Evolutionary conservation across 2,888 invertebrate species (phyloP), one percentile per base, ranked within the genome.

Genomic region (Latrodectus elegans): DNA sequence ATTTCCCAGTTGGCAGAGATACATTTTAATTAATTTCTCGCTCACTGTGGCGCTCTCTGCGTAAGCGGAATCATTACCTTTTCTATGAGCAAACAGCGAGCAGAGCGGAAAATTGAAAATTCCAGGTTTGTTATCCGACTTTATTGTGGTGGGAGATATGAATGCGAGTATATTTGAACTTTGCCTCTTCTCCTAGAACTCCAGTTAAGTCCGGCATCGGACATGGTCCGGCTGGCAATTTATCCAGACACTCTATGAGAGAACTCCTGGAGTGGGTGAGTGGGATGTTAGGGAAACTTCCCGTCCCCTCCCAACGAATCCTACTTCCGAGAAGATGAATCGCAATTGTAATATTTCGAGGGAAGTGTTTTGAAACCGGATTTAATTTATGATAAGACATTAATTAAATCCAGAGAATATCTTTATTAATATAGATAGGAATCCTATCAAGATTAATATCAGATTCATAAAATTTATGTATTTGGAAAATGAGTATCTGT

Each of bases 21-120:
- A 38, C 52, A 65, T 67, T 67, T 81, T 81, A 81, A 81, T 74
- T 81, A 81, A 81, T 81, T 81, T 73, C 70, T 53, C 81, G 65
- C 38, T 52, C 53, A 60, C 55, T 55, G 22, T 64, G 65, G 51
- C 22, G 53, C 26, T 74, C 38, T 38, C 38, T 38, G 38, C 38
- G 38, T 38, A 38, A 38, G 12, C 60, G 60, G 60, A 60, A 60
- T 60, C n/a, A 60, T 60, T 60, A 60, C 60, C 14, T 60, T 60
- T n/a, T 77, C 12, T 15, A 53, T 64, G 38, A 52, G 26, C 74
- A 70, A 60, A 38, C 38, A 6, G 38, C 82, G 76, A 73, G 70
- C 77, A 64, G 84, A 77, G 77, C 84, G 55, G 77, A 84, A 84
- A 84, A 84, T 84, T 84, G 84, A 84, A 84, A 84, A 77, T 84